A percentile compares a stretch with the other conserved stretches of the same genome.
These are phyloP conservation scores for Catharus fuscescens DNA, from an alignment of 2,113 vertebrate species.

Conservation along the genomic window DNA sequence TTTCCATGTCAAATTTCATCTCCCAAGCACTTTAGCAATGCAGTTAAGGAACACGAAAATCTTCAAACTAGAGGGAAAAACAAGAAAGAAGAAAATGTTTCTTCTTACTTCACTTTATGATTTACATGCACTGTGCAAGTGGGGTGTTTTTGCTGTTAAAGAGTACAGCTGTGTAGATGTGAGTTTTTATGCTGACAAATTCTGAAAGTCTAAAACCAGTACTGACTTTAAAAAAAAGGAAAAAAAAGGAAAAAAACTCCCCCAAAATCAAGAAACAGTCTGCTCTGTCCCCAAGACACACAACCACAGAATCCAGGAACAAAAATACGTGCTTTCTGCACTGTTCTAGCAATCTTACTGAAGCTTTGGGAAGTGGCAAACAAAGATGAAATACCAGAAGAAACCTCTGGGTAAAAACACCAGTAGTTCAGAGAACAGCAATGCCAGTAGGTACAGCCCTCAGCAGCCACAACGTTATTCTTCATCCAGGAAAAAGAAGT, in stretches of 20 bases:
- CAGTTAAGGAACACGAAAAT: neutral
- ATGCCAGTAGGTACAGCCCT: neutral
- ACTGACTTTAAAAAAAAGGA: neutral
- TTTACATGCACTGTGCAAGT: neutral
- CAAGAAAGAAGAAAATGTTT: neutral
- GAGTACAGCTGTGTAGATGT: neutral
- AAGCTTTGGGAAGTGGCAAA: neutral
- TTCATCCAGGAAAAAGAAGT: neutral
- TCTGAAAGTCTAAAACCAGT: neutral
- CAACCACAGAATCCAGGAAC: neutral
- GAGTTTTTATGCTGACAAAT: neutral
- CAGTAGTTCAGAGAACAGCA: neutral
- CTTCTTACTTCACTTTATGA: neutral
- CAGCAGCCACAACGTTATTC: neutral
- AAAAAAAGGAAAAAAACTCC: neutral
- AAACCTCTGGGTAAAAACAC: neutral
- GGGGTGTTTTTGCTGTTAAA: neutral
- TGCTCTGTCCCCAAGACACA: neutral
- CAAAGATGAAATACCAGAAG: neutral
- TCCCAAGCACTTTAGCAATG: neutral
- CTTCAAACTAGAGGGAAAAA: neutral
- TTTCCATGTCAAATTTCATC: neutral
- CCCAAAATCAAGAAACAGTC: neutral
- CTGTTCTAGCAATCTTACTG: neutral
- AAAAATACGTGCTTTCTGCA: neutral